phyloP scores from a whole-genome alignment of 2,113 vertebrate genomes.

The Ondatra zibethicus region DNA sequence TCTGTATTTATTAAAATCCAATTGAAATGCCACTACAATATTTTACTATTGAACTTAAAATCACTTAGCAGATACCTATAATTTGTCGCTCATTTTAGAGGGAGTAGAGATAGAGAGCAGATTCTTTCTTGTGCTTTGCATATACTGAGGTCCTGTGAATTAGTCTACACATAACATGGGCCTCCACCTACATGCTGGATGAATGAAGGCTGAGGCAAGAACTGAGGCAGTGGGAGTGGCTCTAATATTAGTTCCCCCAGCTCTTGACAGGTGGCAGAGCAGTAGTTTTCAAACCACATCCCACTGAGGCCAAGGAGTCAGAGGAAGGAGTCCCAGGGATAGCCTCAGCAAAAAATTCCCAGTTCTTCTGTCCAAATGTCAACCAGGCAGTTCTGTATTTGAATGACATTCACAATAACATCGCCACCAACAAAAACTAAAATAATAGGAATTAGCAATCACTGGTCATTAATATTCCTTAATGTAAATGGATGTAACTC shows the following conservation, averaged over 20 bases:
- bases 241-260: not conserved
- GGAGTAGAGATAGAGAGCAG: not conserved
- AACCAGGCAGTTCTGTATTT: not conserved
- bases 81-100: constrained; percentile 11
- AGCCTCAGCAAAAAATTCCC: not conserved
- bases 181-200: not conserved
- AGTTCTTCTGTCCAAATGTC: not conserved
- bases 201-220: not conserved
- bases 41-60: not conserved
- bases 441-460: too few species aligned
- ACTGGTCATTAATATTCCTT: too few species aligned
- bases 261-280: not conserved
- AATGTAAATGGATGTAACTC: too few species aligned
- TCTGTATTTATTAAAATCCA: too few species aligned
- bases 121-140: not conserved
- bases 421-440: too few species aligned
- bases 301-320: not conserved
- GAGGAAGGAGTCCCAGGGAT: not conserved
- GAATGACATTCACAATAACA: not conserved
- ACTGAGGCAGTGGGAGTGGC: not conserved
- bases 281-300: not conserved
- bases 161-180: fast-evolving
- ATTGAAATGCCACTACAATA: too few species aligned
- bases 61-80: not conserved
- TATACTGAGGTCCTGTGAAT: not conserved